Percentiles rank a stretch among this genome's conserved stretches.
Conservation (phyloP, 2,888 invertebrate genomes). For the Drosophila atroscutellata region DNA sequence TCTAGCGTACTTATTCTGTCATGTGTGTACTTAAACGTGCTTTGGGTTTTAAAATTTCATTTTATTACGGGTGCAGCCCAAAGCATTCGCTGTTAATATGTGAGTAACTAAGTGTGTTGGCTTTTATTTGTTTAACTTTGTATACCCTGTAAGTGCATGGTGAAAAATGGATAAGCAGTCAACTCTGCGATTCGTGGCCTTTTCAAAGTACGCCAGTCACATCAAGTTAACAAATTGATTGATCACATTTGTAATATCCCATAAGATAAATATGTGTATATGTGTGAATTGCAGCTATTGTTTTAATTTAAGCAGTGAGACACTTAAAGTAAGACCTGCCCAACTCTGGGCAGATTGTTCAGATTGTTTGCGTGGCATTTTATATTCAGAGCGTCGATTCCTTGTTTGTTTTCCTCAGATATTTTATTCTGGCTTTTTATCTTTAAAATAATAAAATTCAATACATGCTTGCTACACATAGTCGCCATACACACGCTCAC, state of each 20-base stretch:
- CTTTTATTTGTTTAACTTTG: constrained; percentile 3
- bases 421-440: constrained; percentile 57
- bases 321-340: not conserved
- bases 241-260: not conserved
- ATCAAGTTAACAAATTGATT: not conserved
- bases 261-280: not conserved
- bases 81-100: constrained; percentile 47
- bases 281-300: not conserved
- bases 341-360: not conserved
- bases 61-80: constrained; percentile 54
- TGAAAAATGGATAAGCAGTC: not conserved
- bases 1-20: constrained; percentile 12
- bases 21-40: constrained; percentile 72
- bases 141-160: constrained; percentile 44
- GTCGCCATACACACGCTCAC: constrained; percentile 33
- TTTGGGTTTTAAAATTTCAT: constrained; percentile 65
- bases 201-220: not conserved
- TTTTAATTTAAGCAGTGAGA: not conserved
- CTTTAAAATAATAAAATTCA: constrained; percentile 76
- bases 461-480: constrained; percentile 56
- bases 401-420: constrained; percentile 33
- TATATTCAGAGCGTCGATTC: constrained; percentile 9
- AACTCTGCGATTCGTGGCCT: not conserved
- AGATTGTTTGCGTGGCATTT: constrained; percentile 23
- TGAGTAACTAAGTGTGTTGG: constrained; percentile 7